A percentile compares a stretch with the other conserved stretches of the same genome.
Conservation (phyloP, 2,888 invertebrate species). For the Periphyllus acericola region DNA sequence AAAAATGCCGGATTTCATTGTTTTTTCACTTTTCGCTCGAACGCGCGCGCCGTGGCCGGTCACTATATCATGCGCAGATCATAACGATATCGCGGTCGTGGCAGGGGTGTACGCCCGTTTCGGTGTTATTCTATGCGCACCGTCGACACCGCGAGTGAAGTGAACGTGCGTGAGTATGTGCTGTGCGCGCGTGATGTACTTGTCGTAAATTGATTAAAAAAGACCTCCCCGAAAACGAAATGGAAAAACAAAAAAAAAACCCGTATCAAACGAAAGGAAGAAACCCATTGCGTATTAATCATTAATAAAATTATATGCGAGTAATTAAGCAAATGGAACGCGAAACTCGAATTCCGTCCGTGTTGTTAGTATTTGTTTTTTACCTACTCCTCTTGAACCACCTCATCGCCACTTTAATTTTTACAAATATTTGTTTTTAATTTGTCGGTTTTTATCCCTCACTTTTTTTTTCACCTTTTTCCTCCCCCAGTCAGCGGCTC, state of each 20-base stretch:
- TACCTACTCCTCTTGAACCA: constrained; percentile 54
- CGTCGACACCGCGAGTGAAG: neutral
- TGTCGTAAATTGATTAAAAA: neutral
- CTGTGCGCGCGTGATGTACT: neutral
- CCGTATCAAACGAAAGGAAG: no score
- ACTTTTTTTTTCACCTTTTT: constrained; percentile 7
- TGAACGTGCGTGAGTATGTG: neutral
- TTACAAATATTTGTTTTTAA: constrained; percentile 59
- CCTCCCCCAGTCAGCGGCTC: neutral
- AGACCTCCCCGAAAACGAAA: neutral
- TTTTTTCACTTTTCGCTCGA: neutral
- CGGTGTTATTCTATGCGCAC: neutral
- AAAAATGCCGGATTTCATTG: neutral
- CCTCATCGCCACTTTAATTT: constrained; percentile 47
- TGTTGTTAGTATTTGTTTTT: constrained; percentile 15
- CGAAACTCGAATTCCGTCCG: constrained; percentile 12
- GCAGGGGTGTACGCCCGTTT: neutral
- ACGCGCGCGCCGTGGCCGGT: neutral
- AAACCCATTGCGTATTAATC: neutral
- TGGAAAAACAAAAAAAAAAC: constrained; percentile 29
- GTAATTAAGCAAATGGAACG: constrained; percentile 58
- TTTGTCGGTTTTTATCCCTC: constrained; percentile 30
- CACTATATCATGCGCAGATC: neutral
- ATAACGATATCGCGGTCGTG: no score
- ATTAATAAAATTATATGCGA: constrained; percentile 56